Evolutionary conservation across 2,888 invertebrate genomes (phyloP), one percentile per base, ranked within the genome.

Genomic region (Melinaea marsaeus): DNA sequence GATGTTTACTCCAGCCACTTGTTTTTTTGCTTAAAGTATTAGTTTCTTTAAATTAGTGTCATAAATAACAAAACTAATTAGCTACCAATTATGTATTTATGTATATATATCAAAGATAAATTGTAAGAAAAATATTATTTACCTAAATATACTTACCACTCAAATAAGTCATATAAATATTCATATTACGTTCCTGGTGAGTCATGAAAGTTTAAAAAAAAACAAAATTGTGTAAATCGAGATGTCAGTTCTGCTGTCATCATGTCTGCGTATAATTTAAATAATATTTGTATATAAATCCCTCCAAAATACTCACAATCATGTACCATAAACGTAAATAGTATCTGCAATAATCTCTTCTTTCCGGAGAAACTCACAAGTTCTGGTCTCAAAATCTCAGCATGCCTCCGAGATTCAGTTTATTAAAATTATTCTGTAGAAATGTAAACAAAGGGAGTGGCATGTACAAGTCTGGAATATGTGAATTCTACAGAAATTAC

Each of bases 401-500:
- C 63, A 87, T 88, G 88, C 77, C 72, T 57, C 63, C 66, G 58
- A 66, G 69, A 59, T 57, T 76, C 58, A 75, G 72, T 70, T 75
- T 81, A 51, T 74, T 80, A 57, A 80, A 72, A 69, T 55, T 74
- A 47, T 68, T 80, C 32, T 67, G 69, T n/a, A 73, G 72, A 61
- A 51, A 58, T 47, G 58, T 54, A 7, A 33, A 62, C 4, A 48
- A 55, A 6, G 58, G 47, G 7, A 42, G 4, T 7, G 2, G 22
- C 5, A 75, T 60, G 61, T 13, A 22, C 45, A 13, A 57, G n/a
- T 60, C 48, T 51, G 32, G 51, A 63, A 51, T 58, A 11, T 11
- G 37, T 22, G 51, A 61, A 9, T 58, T 61, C 13, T 58, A 47
- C n/a, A 66, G 86, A 64, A 73, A 60, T 42, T 82, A 73, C 64